Evolutionary conservation across 2,888 invertebrate genomes (phyloP).

Genomic region (Drosophila rubida): DNA sequence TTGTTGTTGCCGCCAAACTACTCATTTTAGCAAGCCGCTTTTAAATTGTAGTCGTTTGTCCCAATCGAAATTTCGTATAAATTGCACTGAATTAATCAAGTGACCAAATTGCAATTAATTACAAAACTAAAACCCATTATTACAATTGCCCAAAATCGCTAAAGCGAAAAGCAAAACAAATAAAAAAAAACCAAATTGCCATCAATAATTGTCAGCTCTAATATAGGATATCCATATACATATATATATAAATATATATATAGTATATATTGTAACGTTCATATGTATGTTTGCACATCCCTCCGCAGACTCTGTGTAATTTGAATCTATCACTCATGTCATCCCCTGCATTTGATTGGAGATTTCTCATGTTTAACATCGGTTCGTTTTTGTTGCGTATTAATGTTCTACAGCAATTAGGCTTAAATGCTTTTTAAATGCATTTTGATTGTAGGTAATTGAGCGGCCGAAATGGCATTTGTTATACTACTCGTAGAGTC

Average conservation of each 20-base stretch:
- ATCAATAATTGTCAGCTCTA: slow-evolving; percentile 17
- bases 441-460: slow-evolving; percentile 75
- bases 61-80: slow-evolving; percentile 2
- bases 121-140: slow-evolving; percentile 43
- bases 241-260: too few relatives aligned
- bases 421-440: slow-evolving; percentile 73
- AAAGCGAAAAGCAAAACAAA: too few relatives aligned
- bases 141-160: slow-evolving; percentile 18
- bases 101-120: slow-evolving; percentile 48
- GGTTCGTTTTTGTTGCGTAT: slow-evolving; percentile 13
- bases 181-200: slow-evolving; percentile 16
- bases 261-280: too few relatives aligned
- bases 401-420: slow-evolving; percentile 59
- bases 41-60: neutral
- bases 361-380: slow-evolving; percentile 18
- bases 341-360: slow-evolving; percentile 4
- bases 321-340: neutral
- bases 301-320: slow-evolving; percentile 1
- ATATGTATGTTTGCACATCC: neutral
- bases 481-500: slow-evolving; percentile 29
- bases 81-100: slow-evolving; percentile 13
- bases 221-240: neutral
- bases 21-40: neutral
- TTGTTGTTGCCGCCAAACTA: too few relatives aligned
- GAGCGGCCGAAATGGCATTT: slow-evolving; percentile 51